Evolutionary conservation across 2,113 vertebrate species (phyloP).

Genomic region (Mastomys coucha): DNA sequence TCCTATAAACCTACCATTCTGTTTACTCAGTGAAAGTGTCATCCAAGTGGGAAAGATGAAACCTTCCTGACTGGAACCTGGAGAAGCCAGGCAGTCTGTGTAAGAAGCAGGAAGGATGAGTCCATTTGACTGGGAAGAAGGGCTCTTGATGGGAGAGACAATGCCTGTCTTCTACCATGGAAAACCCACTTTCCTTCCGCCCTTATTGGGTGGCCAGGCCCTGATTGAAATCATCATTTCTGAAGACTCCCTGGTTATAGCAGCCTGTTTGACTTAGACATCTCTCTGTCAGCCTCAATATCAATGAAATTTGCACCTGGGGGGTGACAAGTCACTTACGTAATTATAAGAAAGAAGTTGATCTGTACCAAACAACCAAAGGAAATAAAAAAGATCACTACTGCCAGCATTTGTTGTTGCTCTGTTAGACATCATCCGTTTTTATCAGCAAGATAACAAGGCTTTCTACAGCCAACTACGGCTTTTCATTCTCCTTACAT

Average conservation of each 20-base stretch:
- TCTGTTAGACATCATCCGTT: conserved; percentile 24
- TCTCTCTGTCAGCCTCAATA: neutral
- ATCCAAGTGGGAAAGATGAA: neutral
- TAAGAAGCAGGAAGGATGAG: neutral
- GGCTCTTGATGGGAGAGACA: neutral
- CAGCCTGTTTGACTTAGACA: neutral
- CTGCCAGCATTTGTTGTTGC: neutral
- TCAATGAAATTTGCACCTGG: neutral
- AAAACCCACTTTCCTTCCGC: neutral
- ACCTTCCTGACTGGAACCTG: neutral
- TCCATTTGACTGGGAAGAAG: neutral
- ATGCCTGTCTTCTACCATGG: neutral
- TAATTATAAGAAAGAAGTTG: neutral
- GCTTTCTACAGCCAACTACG: conserved; percentile 33
- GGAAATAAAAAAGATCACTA: neutral
- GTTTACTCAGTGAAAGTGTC: neutral
- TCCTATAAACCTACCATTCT: neutral
- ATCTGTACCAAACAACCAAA: neutral
- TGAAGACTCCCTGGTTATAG: neutral
- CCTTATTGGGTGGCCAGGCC: neutral
- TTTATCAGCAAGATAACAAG: neutral
- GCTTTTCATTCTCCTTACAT: neutral
- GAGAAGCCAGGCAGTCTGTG: neutral
- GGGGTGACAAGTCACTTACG: neutral
- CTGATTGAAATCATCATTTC: neutral